Evolutionary conservation across 2,113 vertebrate genomes (phyloP).

Genomic region (Perca schrenkii): DNA sequence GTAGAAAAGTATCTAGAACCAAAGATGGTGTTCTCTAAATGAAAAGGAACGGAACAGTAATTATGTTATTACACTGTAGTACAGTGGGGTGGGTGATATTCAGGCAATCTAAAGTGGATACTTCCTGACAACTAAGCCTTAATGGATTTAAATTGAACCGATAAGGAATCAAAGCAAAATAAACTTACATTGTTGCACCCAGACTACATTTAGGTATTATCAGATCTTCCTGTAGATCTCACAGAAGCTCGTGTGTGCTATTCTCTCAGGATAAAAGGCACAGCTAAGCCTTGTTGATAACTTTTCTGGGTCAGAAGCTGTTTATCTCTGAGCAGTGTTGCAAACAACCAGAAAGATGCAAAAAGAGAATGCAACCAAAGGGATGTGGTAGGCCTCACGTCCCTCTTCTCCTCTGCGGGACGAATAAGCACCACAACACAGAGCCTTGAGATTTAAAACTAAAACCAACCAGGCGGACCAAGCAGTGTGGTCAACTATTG

Average conservation of each 20-base stretch:
- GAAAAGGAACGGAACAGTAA: background rate
- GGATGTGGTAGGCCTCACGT: constrained; percentile 15
- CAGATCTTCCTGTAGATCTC: background rate
- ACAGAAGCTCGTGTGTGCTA: background rate
- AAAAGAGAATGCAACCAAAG: constrained; percentile 3
- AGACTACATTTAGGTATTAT: background rate
- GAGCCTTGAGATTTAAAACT: background rate
- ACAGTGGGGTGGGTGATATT: background rate
- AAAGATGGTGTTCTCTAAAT: background rate
- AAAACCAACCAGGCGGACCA: background rate
- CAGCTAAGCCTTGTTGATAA: background rate
- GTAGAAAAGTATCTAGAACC: background rate
- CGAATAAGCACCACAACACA: background rate
- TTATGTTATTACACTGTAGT: background rate
- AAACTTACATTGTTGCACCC: background rate
- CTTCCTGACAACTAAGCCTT: background rate
- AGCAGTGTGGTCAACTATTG: background rate
- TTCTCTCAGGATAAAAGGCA: background rate
- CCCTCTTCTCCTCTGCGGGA: background rate
- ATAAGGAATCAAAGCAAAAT: background rate
- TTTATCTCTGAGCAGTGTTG: constrained; percentile 11
- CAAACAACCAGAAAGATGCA: constrained; percentile 9
- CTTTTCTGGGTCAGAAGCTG: background rate
- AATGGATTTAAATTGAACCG: background rate
- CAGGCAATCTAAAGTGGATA: background rate